Conservation (phyloP, 92 coral and sea anemone genomes). For the Zoanthus sansibaricus region DNA sequence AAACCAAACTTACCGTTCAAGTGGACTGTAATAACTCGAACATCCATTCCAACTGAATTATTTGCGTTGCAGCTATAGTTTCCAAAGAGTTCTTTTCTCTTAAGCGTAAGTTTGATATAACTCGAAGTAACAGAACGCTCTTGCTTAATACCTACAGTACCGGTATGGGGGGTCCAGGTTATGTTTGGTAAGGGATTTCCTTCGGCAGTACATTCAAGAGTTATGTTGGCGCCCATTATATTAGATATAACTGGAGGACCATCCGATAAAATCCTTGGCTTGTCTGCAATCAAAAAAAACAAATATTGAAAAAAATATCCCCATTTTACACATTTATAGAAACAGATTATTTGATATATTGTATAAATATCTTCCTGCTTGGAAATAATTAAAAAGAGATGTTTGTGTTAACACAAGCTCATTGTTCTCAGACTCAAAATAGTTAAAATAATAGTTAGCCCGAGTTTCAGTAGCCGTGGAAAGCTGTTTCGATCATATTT, state of each 20-base stretch:
- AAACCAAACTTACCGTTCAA: no score
- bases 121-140: background rate
- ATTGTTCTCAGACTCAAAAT: no score
- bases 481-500: no score
- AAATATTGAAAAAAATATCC: background rate
- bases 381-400: no score
- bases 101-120: background rate
- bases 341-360: no score
- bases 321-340: no score
- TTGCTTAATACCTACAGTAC: background rate
- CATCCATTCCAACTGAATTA: conserved; percentile 6
- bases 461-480: no score
- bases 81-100: background rate
- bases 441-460: no score
- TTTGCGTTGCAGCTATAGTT: conserved; percentile 27
- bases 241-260: background rate
- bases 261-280: background rate
- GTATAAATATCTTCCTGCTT: no score
- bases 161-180: conserved; percentile 2
- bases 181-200: conserved; percentile 21
- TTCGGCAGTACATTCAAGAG: conserved; percentile 20
- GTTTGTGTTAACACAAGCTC: no score
- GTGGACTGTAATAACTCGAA: background rate
- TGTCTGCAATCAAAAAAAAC: conserved; percentile 28
- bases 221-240: background rate